These are phyloP conservation scores for Epizoanthus stellaris DNA, from an alignment of 92 coral and sea anemone species.

Conservation along the genomic window DNA sequence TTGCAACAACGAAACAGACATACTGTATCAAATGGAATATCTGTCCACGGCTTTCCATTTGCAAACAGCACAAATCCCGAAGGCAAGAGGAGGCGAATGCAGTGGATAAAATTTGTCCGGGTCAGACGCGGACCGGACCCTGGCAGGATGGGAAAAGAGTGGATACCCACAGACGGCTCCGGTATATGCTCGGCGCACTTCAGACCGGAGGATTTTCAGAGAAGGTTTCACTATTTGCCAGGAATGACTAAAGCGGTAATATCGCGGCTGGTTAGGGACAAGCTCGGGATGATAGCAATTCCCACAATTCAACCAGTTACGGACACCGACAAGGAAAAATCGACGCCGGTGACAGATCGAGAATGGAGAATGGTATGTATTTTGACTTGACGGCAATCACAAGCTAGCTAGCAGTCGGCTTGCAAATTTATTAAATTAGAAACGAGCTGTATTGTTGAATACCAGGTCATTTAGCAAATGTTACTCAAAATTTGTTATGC, in stretches of 20 bases:
- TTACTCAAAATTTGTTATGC: too few species aligned
- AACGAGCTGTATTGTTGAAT: too few species aligned
- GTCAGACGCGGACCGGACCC: slow-evolving; percentile 5
- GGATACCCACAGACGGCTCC: too few species aligned
- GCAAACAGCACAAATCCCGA: neutral
- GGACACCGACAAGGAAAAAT: neutral
- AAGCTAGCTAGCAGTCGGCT: too few species aligned
- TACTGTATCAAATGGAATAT: slow-evolving; percentile 15
- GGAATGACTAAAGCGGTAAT: neutral
- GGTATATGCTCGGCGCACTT: neutral
- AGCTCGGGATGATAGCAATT: neutral
- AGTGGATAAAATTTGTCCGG: neutral
- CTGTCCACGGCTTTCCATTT: slow-evolving; percentile 3
- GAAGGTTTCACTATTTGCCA: neutral
- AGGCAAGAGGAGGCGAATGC: neutral
- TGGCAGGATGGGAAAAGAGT: too few species aligned
- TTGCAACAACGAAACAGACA: neutral
- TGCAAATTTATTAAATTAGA: too few species aligned
- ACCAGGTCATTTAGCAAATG: too few species aligned
- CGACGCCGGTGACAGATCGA: neutral
- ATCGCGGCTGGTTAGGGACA: slow-evolving; percentile 1
- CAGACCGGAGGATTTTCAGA: neutral
- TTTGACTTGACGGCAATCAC: too few species aligned
- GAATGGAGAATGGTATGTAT: neutral
- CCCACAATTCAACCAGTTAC: neutral